Base-by-base conservation (phyloP, 92 coral and sea anemone species). In the Epizoanthus scotinus region DNA sequence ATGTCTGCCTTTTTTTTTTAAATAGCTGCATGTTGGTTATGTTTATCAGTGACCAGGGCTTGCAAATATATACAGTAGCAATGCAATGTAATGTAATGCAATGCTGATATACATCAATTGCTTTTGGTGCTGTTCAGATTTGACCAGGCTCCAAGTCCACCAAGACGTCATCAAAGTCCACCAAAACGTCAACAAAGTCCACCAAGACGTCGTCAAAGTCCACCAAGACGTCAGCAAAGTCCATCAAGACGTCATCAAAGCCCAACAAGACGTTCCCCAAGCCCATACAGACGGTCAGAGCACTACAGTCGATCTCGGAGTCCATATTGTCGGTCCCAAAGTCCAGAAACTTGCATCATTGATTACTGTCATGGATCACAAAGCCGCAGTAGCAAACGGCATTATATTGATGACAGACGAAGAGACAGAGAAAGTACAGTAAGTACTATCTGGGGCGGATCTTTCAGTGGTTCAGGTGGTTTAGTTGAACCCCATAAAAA, bases 341-440 rank as follows among this genome's bases (percentile, higher is more conserved):
- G 10, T 44, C 70, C 70, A 64, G 67, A 75, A 34, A 14, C 5
- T 31, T 3, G n/a, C 66, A 56, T n/a, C 13, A 3, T n/a, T 74
- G 67, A 74, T 57, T 38, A 57, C 12, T 58, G 24, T 57, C 80
- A 57, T 36, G 47, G 55, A 25, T 57, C 80, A 58, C 66, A 66
- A 38, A 66, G 25, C 22, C 38, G n/a, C 3, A 10, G 55, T 19
- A 5, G 25, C 67, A 67, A 74, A 18, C 62, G 34, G 61, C 40
- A 68, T 20, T 36, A 58, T 31, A 15, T 13, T 59, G 81, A 75
- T 5, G 25, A 20, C 8, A 73, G 64, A 54, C 47, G 81, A 50
- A 42, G 58, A 2, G 81, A 54, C 53, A 38, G 81, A 67, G 47
- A 56, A 18, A 15, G 27, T 40, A 1, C 69, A 20, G 81, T 75